Conservation (phyloP, 2,797 vertebrate species). For the Platalea minor region DNA sequence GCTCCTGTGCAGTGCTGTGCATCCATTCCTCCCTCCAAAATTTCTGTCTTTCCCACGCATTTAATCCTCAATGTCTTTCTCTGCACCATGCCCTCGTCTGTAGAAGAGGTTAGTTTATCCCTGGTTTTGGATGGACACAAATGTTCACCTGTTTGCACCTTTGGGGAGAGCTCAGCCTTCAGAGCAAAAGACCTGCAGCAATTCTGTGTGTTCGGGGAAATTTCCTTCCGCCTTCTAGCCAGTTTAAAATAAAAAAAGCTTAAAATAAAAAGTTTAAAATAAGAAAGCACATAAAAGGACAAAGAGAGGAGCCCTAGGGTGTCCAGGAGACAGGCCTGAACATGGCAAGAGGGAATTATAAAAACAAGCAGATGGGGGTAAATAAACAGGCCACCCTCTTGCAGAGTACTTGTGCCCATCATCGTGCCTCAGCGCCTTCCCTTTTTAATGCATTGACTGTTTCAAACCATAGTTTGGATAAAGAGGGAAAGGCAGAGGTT, state of each 20-base stretch:
- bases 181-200: neutral
- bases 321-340: neutral
- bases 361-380: neutral
- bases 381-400: neutral
- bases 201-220: neutral
- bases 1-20: neutral
- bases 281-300: neutral
- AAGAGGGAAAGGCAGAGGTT: neutral
- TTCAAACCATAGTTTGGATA: neutral
- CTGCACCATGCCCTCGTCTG: neutral
- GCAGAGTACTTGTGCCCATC: neutral
- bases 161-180: neutral
- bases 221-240: neutral
- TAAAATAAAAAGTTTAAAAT: neutral
- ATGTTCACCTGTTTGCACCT: neutral
- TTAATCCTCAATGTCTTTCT: neutral
- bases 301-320: neutral
- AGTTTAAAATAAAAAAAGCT: neutral
- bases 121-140: neutral
- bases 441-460: neutral
- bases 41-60: accelerated
- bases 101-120: neutral
- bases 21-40: neutral
- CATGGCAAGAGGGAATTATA: neutral
- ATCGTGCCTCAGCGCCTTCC: accelerated